Base-by-base conservation (phyloP, 2,113 vertebrate species). In the Nyctereutes procyonoides region DNA sequence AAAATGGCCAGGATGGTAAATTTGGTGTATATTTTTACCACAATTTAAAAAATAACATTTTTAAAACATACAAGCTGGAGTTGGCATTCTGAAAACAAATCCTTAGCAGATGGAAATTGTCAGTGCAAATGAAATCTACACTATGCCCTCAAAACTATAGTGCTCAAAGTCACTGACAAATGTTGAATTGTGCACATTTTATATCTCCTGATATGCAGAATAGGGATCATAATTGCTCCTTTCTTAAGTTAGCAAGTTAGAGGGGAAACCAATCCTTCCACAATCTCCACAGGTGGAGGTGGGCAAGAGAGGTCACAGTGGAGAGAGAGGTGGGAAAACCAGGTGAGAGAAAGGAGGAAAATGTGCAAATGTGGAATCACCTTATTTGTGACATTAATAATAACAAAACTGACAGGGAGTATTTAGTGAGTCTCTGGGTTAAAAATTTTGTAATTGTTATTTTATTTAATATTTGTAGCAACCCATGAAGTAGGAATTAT, bases 231-330 rank as follows among this genome's bases (percentile, higher is more conserved):
- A 90, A 82, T 35, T 91, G 24, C 38, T 51, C 28, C 73, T 74
- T 71, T 56, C 6, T 67, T 43, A 53, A n/a, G 48, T 63, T 81
- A 90, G 38, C 16, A 81, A 86, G 51, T 56, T 76, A 90, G 9
- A 35, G 65, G 30, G n/a, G 67, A 38, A 48, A 12, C 53, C 17
- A 60, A 19, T 76, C 26, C 32, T 83, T 82, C 51, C 30, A 12
- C 6, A 3, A 5, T 53, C 28, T 12, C 17, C 38, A n/a, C 1
- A 20, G 35, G 2, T 19, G 56, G 22, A 3, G 12, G 2, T 24
- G 28, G 15, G 43, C 43, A 1, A 43, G 43, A 43, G 43, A 30
- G 28, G 15, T n/a, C 67, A 10, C 32, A 8, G 32, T 69, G 1
- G 3, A 32, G 1, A 32, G 8, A n/a, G 60, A 5, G 17, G 55